A percentile compares a stretch with the other conserved stretches of the same genome.
These are phyloP conservation scores for Phaethornis superciliosus DNA, from an alignment of 2,113 vertebrate species.

Conservation along the genomic window DNA sequence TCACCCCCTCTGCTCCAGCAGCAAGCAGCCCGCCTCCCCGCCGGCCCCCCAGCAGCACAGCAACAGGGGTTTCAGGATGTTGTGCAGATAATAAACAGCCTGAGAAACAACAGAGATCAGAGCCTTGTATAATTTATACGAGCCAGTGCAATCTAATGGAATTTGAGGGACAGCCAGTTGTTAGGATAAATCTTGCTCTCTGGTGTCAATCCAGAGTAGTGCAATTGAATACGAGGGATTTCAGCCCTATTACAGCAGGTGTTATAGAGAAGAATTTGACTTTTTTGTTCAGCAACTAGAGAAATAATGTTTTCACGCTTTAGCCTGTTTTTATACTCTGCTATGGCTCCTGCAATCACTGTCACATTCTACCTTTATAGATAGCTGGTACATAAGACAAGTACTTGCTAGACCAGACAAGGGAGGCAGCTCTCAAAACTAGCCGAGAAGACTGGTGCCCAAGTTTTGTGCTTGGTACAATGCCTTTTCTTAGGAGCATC, in stretches of 20 bases:
- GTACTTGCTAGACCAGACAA: not conserved
- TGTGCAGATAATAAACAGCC: not conserved
- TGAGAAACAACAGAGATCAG: not conserved
- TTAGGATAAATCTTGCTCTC: conserved; percentile 33
- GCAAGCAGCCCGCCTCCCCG: not conserved
- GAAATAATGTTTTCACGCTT: not conserved
- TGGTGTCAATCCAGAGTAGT: conserved; percentile 35
- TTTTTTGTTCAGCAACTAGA: not conserved
- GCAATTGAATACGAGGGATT: not conserved
- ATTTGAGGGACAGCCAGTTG: not conserved
- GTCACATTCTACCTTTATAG: not conserved
- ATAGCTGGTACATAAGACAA: not conserved
- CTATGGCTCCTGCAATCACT: not conserved
- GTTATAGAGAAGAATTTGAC: not conserved
- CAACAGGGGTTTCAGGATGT: not conserved
- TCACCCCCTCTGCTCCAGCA: not conserved
- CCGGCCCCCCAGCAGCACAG: not conserved
- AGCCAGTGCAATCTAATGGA: not conserved
- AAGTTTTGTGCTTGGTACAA: too few species aligned
- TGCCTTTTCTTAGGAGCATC: not conserved
- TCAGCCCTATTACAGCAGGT: not conserved
- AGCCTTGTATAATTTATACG: not conserved
- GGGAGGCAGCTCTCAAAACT: not conserved
- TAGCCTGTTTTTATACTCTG: not conserved
- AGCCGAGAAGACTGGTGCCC: not conserved